Evolutionary conservation across 2,797 vertebrate genomes (phyloP).

Genomic region (Lophius americanus): DNA sequence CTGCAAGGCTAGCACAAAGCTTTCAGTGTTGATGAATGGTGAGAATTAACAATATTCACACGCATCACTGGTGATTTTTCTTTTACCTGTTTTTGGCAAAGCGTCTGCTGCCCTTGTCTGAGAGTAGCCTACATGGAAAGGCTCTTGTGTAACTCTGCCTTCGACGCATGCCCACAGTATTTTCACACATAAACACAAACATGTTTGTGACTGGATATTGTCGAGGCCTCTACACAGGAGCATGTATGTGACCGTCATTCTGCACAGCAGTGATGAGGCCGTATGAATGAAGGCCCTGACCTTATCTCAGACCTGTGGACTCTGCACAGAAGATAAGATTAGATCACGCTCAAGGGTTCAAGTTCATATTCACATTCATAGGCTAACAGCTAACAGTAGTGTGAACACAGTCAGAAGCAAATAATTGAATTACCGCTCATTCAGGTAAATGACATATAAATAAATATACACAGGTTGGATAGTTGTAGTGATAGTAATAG

Average conservation of each 20-base stretch:
- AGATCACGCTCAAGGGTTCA: slow-evolving; percentile 45
- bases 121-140: too few relatives aligned
- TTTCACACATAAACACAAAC: background rate
- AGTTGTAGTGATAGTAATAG: background rate
- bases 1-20: too few relatives aligned
- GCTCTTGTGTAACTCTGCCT: too few relatives aligned
- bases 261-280: slow-evolving; percentile 29
- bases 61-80: too few relatives aligned
- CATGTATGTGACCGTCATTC: background rate
- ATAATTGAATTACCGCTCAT: background rate
- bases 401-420: slow-evolving; percentile 30
- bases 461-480: too few relatives aligned
- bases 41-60: too few relatives aligned
- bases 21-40: too few relatives aligned
- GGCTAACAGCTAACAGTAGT: slow-evolving; percentile 5
- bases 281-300: slow-evolving; percentile 59
- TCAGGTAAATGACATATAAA: too few relatives aligned
- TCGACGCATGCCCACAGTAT: too few relatives aligned
- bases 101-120: too few relatives aligned
- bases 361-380: slow-evolving; percentile 46
- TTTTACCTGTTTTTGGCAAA: too few relatives aligned
- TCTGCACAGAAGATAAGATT: slow-evolving; percentile 85
- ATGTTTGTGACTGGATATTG: background rate
- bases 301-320: slow-evolving; percentile 70
- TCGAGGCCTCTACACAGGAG: background rate